A percentile compares a stretch with the other conserved stretches of the same genome.
These are phyloP conservation scores for Diarsia mendica DNA, from an alignment of 2,888 invertebrate species.

Conservation along the genomic window DNA sequence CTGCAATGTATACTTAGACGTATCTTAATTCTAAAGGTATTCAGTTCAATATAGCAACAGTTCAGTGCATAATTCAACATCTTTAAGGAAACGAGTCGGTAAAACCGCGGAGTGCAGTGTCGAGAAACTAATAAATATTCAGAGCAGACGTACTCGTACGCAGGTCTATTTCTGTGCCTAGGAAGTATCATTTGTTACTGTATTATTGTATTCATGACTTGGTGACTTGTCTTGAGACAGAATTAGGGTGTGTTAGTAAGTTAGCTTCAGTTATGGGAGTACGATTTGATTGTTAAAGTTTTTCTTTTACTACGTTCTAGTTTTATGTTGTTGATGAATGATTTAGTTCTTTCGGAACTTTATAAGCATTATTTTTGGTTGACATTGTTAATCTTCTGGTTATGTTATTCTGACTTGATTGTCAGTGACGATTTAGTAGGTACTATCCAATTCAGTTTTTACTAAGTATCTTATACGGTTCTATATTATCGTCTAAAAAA, in stretches of 20 bases:
- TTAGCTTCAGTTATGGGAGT: neutral
- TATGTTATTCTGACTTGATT: neutral
- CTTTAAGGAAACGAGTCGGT: constrained; percentile 49
- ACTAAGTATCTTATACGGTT: neutral
- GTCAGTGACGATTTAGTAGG: neutral
- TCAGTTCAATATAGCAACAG: constrained; percentile 33
- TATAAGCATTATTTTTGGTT: too few relatives aligned
- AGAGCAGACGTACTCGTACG: constrained; percentile 50
- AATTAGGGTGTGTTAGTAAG: constrained; percentile 27
- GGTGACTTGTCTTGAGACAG: constrained; percentile 4
- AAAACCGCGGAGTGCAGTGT: constrained; percentile 51
- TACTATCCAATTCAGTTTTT: neutral
- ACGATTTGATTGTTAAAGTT: constrained; percentile 14
- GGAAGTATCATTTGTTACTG: constrained; percentile 65
- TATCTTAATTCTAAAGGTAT: neutral
- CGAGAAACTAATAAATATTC: constrained; percentile 67
- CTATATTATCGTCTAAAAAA: neutral
- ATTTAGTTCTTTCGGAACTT: constrained; percentile 6
- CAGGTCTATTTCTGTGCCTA: constrained; percentile 71
- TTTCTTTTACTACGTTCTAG: constrained; percentile 9
- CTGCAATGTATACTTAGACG: neutral
- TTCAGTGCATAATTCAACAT: constrained; percentile 50
- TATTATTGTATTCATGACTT: constrained; percentile 61
- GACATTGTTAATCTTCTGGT: too few relatives aligned
- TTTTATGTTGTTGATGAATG: neutral